These are phyloP conservation scores for Nomada goodeniana DNA, from an alignment of 2,888 invertebrate species.

Conservation along the genomic window DNA sequence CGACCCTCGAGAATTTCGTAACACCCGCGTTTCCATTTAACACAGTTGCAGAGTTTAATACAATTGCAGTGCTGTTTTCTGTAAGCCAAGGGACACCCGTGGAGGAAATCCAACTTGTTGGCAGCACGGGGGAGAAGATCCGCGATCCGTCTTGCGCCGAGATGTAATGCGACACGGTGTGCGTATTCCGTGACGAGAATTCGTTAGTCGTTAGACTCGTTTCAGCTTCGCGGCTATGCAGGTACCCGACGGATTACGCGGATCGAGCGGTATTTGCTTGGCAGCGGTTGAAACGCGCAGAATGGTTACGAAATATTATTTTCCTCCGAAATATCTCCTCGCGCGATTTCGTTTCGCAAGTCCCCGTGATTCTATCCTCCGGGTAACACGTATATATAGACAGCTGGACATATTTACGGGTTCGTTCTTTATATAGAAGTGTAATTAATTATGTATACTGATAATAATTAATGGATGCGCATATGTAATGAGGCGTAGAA, in stretches of 20 bases:
- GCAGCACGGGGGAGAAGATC: constrained; percentile 17
- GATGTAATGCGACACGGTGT: constrained; percentile 52
- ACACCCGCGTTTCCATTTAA: not conserved
- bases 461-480: not conserved
- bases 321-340: no score
- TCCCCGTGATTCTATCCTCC: no score
- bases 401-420: no score
- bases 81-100: not conserved
- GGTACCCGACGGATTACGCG: constrained; percentile 5
- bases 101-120: not conserved
- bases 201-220: constrained; percentile 40
- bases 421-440: no score
- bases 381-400: no score
- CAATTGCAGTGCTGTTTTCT: not conserved
- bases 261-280: constrained; percentile 3
- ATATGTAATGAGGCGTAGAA: not conserved
- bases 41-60: not conserved
- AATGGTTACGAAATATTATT: no score
- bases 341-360: no score
- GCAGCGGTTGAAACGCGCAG: not conserved
- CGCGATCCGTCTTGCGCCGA: constrained; percentile 26
- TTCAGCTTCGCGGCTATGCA: constrained; percentile 22
- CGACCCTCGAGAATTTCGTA: no score
- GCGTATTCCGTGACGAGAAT: constrained; percentile 50
- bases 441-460: not conserved